Evolutionary conservation across 2,113 vertebrate genomes (phyloP).

Genomic region (Malaclemys terrapin): DNA sequence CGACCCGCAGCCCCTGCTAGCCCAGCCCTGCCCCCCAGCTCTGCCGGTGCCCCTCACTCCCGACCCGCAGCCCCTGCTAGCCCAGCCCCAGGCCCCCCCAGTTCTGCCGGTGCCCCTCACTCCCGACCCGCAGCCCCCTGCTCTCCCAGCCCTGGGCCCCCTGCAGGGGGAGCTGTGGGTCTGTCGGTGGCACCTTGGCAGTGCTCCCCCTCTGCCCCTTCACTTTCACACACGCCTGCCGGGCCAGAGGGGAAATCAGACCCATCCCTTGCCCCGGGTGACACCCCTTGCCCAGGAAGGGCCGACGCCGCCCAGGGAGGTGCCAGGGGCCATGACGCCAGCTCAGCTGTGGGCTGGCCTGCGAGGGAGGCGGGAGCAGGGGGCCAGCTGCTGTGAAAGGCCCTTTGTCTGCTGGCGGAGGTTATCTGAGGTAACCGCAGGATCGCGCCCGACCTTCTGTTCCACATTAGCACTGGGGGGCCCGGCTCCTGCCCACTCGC

Average conservation of each 20-base stretch:
- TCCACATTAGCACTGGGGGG: background rate
- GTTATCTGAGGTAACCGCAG: slow-evolving; percentile 19
- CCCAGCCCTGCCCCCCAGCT: background rate
- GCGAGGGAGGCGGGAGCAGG: background rate
- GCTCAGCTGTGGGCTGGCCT: too few species aligned
- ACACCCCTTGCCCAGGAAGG: too few species aligned
- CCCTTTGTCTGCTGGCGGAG: slow-evolving; percentile 7
- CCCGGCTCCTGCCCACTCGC: background rate
- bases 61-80: background rate
- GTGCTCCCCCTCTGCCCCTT: too few species aligned
- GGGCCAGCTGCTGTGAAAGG: background rate
- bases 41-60: too few species aligned
- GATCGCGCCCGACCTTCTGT: background rate
- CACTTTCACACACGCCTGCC: background rate
- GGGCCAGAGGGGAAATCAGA: too few species aligned
- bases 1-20: background rate
- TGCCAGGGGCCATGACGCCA: too few species aligned
- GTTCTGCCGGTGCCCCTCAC: too few species aligned
- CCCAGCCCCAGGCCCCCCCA: background rate
- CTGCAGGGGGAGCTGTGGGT: background rate
- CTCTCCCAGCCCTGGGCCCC: background rate
- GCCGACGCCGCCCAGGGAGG: too few species aligned
- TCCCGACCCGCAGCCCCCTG: background rate
- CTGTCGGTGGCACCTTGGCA: background rate
- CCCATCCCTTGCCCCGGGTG: background rate